These are phyloP conservation scores for Cyrtonyx montezumae DNA, from an alignment of 2,113 vertebrate genomes.

Conservation along the genomic window DNA sequence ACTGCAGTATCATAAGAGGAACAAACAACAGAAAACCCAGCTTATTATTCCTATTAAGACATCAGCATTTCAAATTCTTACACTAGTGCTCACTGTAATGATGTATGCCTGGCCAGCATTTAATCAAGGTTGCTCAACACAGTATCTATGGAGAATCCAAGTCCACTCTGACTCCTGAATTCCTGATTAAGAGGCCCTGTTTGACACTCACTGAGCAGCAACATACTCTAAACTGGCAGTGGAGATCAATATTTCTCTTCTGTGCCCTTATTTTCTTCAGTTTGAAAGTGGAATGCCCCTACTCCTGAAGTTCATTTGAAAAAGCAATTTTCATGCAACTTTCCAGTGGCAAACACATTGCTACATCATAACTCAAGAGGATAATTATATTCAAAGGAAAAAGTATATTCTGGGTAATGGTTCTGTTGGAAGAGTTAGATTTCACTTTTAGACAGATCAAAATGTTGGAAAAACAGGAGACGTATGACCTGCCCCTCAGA, in stretches of 20 bases:
- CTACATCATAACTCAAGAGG: not conserved
- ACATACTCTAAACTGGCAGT: not conserved
- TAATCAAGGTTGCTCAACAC: not conserved
- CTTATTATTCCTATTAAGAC: not conserved
- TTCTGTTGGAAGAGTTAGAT: not conserved
- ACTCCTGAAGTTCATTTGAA: not conserved
- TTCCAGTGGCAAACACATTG: not conserved
- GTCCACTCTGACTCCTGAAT: not conserved
- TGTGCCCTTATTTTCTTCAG: not conserved
- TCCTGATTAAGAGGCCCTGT: not conserved
- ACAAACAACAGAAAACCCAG: not conserved
- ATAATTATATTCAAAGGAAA: not conserved
- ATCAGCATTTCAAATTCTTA: not conserved
- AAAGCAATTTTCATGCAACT: not conserved
- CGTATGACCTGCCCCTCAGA: not conserved
- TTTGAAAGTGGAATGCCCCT: not conserved
- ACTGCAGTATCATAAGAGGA: not conserved
- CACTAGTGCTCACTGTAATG: not conserved
- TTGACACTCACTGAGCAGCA: constrained; percentile 2
- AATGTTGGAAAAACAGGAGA: not conserved
- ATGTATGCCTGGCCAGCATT: not conserved
- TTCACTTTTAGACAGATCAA: not conserved
- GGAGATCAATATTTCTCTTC: not conserved
- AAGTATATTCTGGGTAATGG: not conserved
- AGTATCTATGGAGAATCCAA: not conserved